phyloP scores from a whole-genome alignment of 2,888 invertebrate species.

The Cheilosia vulpina region DNA sequence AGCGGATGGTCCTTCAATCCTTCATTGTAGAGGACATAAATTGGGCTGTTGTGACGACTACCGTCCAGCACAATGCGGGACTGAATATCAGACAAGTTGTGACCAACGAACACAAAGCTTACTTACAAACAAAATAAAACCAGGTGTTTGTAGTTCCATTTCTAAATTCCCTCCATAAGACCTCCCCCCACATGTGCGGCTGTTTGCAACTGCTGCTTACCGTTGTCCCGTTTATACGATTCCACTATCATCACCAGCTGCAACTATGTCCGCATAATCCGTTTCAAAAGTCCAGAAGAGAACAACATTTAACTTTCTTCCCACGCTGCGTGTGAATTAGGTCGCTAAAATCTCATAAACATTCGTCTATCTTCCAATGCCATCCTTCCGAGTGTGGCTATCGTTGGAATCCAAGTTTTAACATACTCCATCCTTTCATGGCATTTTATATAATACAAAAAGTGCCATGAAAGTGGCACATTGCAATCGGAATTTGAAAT shows the following conservation, averaged over 20 bases:
- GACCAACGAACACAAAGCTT: no score
- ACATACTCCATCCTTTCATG: conserved; percentile 38
- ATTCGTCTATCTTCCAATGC: conserved; percentile 7
- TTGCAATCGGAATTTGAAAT: conserved; percentile 32
- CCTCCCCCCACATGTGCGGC: no score
- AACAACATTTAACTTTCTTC: not conserved
- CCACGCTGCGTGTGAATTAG: conserved; percentile 32
- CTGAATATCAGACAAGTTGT: no score
- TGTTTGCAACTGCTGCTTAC: not conserved
- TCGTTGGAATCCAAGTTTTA: conserved; percentile 3
- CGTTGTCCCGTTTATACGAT: conserved; percentile 41
- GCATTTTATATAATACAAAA: conserved; percentile 38
- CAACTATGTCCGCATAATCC: conserved; percentile 36
- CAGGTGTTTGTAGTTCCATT: no score
- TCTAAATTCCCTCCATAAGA: no score
- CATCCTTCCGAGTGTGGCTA: conserved; percentile 23
- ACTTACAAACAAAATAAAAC: no score
- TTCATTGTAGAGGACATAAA: no score
- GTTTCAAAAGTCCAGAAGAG: not conserved
- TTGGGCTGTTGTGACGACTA: no score
- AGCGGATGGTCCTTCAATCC: no score
- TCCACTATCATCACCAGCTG: conserved; percentile 48
- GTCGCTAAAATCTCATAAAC: conserved; percentile 25
- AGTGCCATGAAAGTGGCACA: not conserved
- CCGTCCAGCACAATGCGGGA: no score